Base-by-base conservation (phyloP, 1,140 invertebrate species). In the Drosophila athabasca region DNA sequence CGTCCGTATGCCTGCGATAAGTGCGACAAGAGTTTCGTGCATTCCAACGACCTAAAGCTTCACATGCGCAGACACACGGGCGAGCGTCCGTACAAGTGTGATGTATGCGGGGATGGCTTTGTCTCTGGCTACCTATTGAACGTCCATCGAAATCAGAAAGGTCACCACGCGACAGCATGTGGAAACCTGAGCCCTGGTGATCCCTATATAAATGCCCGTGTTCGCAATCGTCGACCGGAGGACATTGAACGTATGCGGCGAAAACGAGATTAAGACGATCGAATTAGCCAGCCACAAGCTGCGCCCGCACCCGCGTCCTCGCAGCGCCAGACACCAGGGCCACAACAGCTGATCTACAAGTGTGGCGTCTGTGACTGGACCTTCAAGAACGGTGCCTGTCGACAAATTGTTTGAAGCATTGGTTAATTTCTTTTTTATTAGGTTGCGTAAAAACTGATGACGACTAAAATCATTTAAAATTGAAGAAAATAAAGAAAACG, bases 41-140 rank as follows among this genome's bases (percentile, higher is more conserved):
- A 94, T 72, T 93, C 93, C 52, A 94, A 94, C 75, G 93, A 94
- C 50, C 90, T 94, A 8, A 94, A 93, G 26, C 83, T 94, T 15
- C 93, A 94, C 68, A 85, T 93, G 15, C 89, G 93, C 0, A 76
- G 93, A 0, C 93, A 94, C 65, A 93, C 93, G 4, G 79, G 93
- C 0, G 93, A 94, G 66, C 93, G 93, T 19, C 93, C 93, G 0
- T 94, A 93, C 61, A 91, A 65, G 9, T 92, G 90, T 11, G 69
- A 67, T 5, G 64, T 90, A 3, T 91, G 90, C 39, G 62, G 60
- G 0, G 77, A 90, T 19, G 60, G 68, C 8, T 91, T 91, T 26
- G 82, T 91, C 13, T 80, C 81, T 48, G 83, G 90, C 11, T 82
- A 87, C 2, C 71, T 84, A 1, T 24, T 91, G 6, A 88, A 76